Conservation (phyloP, 1,140 invertebrate species). For the Zaprionus inermis region DNA sequence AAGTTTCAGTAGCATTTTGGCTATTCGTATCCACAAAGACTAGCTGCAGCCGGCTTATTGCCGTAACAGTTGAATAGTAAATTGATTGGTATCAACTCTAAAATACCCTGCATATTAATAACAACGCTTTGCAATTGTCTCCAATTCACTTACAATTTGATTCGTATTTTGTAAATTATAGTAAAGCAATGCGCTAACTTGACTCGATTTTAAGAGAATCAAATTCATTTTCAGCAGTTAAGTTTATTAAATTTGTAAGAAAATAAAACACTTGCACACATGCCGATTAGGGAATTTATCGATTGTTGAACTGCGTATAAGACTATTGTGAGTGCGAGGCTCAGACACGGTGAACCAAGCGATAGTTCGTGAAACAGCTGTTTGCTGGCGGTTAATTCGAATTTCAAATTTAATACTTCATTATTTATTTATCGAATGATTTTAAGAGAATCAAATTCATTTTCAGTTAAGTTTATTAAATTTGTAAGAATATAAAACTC, state of each 20-base stretch:
- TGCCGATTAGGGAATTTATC: neutral
- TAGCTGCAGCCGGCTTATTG: neutral
- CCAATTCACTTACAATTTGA: neutral
- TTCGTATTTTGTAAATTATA: neutral
- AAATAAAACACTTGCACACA: neutral
- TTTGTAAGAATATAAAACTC: neutral
- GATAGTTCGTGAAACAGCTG: constrained; percentile 8
- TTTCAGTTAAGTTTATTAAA: neutral
- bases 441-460: neutral
- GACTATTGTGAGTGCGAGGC: neutral
- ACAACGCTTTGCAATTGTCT: neutral
- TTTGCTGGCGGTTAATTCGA: neutral
- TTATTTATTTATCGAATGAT: constrained; percentile 53
- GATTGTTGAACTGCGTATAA: neutral
- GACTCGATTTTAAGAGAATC: neutral
- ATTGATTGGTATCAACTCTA: neutral
- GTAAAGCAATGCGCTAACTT: neutral
- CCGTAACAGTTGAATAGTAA: neutral
- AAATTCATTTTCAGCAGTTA: neutral
- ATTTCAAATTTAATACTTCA: neutral
- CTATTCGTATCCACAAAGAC: neutral
- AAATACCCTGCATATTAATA: constrained; percentile 8
- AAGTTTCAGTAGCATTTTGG: constrained; percentile 52
- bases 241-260: neutral
- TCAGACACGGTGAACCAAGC: neutral